Evolutionary conservation across 1,140 invertebrate species (phyloP), one percentile per base, ranked within the genome.

Genomic region (Drosophila tristis): DNA sequence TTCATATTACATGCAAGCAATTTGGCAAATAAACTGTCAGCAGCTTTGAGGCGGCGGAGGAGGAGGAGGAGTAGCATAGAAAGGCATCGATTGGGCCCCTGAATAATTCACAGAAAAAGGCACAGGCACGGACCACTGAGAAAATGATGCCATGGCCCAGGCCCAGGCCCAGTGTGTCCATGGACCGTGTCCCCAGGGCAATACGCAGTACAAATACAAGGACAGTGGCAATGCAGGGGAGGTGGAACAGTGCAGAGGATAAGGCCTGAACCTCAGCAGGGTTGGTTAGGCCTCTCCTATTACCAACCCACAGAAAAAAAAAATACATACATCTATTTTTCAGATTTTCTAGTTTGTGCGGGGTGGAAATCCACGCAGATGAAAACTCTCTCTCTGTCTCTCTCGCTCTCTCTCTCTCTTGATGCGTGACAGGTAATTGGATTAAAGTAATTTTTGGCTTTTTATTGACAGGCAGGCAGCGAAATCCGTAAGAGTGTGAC

Each of bases 391-490:
- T 20, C 35, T 25, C 51, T 25, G 20, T 49, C 64, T 57, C 51
- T 49, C 50, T 57, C 51, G 44, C 68, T 70, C 16, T 56, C 59
- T 68, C 60, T 47, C 31, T 39, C 42, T 62, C 45, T 85, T 91
- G 77, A 81, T 81, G 80, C 76, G 80, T 91, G 89, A 78, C 89
- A 91, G 89, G 66, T 91, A 91, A 91, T 91, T 91, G 91, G 89
- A 91, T 91, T 91, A 85, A 81, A 82, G 76, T 90, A 90, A 91
- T 91, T 90, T 44, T 45, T 71, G 74, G 72, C 26, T 54, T 71
- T 90, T 90, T 78, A 90, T 90, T 90, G 70, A 53, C 77, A 80
- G 82, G 58, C 77, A 84, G 82, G 79, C 66, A 75, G 47, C 44
- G 42, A 54, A 55, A 56, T 55, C 54, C 29, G 43, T 64, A 67